Evolutionary conservation across 2,888 invertebrate species (phyloP).

Genomic region (Coleophora flavipennella): DNA sequence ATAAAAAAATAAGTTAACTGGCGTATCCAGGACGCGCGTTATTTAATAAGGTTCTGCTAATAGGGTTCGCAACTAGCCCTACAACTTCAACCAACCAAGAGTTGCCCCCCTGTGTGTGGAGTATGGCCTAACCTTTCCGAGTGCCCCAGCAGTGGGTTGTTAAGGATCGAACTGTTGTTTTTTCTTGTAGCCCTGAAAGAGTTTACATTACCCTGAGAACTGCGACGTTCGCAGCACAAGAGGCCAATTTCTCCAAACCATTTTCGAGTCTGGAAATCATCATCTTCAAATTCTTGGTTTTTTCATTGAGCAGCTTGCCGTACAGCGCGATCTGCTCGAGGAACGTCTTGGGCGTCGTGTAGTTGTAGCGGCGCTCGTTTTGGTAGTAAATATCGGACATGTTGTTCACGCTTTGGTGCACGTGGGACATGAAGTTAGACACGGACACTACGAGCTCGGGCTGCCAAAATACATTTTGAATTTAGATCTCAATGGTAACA

Average conservation of each 20-base stretch:
- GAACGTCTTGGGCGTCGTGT: constrained; percentile 97
- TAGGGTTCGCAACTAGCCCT: too few relatives aligned
- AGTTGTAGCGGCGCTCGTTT: constrained; percentile 93
- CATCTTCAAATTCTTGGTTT: constrained; percentile 78
- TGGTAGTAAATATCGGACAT: constrained; percentile 85
- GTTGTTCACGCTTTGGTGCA: constrained; percentile 89
- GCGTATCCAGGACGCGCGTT: too few relatives aligned
- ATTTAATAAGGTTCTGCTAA: too few relatives aligned
- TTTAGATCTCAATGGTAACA: too few relatives aligned
- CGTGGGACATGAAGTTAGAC: constrained; percentile 91
- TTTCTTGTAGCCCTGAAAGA: too few relatives aligned
- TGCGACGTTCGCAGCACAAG: constrained; percentile 89
- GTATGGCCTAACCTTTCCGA: too few relatives aligned
- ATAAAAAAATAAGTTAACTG: too few relatives aligned
- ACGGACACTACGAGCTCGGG: constrained; percentile 74
- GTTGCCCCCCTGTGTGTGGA: too few relatives aligned
- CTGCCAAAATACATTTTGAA: constrained; percentile 39
- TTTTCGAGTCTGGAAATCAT: constrained; percentile 87
- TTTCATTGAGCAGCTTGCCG: constrained; percentile 78
- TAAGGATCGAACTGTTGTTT: too few relatives aligned
- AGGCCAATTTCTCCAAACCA: constrained; percentile 89
- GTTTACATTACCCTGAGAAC: constrained; percentile 78
- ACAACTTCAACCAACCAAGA: too few relatives aligned
- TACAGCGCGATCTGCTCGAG: constrained; percentile 92
- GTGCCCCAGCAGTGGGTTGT: too few relatives aligned